Conservation (phyloP, 2,888 invertebrate genomes). For the Limnephilus marmoratus region DNA sequence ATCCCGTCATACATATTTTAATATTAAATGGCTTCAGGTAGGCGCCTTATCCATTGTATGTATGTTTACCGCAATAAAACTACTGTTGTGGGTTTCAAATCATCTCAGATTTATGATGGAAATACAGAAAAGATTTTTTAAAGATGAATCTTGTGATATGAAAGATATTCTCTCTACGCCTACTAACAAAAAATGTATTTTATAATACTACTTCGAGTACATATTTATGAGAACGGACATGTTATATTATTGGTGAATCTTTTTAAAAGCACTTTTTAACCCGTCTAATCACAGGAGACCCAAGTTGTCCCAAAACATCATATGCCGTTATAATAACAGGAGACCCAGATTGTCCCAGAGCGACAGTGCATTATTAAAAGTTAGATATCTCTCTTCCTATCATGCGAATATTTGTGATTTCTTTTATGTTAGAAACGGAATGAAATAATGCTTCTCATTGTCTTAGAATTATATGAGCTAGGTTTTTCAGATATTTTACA, state of each 20-base stretch:
- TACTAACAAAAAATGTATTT: neutral
- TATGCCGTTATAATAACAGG: too few species aligned
- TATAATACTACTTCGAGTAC: neutral
- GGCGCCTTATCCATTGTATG: neutral
- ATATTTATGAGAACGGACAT: neutral
- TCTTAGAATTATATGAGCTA: too few species aligned
- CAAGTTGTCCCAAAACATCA: too few species aligned
- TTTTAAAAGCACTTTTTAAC: neutral
- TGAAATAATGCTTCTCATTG: too few species aligned
- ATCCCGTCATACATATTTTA: neutral
- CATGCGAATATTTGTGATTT: too few species aligned
- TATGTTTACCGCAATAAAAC: constrained; percentile 7
- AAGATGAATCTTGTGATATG: neutral
- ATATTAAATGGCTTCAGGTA: neutral
- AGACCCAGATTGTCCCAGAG: too few species aligned
- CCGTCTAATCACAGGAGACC: too few species aligned
- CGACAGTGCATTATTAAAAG: too few species aligned
- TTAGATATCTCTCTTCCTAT: too few species aligned
- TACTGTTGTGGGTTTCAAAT: neutral
- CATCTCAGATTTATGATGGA: neutral
- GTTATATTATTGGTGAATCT: neutral
- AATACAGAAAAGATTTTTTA: neutral
- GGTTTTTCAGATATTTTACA: too few species aligned
- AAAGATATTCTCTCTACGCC: neutral
- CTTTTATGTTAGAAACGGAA: too few species aligned